Evolutionary conservation across 2,888 invertebrate species (phyloP).

Genomic region (Epistrophella euchroma): DNA sequence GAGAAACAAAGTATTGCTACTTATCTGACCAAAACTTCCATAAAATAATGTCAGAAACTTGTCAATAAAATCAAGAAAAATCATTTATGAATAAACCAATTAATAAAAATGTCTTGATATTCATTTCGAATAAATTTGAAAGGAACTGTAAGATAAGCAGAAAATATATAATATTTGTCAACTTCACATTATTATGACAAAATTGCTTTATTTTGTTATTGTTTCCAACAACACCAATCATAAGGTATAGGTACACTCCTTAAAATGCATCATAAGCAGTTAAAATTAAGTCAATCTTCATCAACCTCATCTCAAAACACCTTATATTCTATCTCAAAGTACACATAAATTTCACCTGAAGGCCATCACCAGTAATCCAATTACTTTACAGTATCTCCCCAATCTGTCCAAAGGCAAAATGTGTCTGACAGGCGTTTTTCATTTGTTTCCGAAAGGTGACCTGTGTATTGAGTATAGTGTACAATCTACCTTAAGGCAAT

Average conservation of each 20-base stretch:
- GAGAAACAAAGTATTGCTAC: too few relatives aligned
- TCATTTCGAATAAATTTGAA: background rate
- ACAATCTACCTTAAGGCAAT: constrained; percentile 42
- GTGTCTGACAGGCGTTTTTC: constrained; percentile 72
- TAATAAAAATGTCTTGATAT: background rate
- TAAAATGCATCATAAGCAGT: constrained; percentile 50
- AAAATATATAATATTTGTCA: background rate
- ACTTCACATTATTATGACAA: background rate
- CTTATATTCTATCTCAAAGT: constrained; percentile 12
- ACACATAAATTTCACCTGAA: constrained; percentile 31
- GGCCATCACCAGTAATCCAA: constrained; percentile 69
- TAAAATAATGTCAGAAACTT: too few relatives aligned
- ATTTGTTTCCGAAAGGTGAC: constrained; percentile 61
- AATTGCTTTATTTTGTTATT: background rate
- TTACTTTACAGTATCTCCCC: constrained; percentile 64
- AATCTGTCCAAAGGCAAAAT: constrained; percentile 46
- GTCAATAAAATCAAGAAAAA: too few relatives aligned
- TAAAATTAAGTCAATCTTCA: constrained; percentile 70
- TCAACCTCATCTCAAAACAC: constrained; percentile 37
- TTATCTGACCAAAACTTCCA: too few relatives aligned
- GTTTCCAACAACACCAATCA: constrained; percentile 2
- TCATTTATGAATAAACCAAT: too few relatives aligned
- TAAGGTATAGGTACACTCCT: constrained; percentile 1
- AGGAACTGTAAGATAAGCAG: background rate
- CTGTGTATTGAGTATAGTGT: constrained; percentile 18